Conservation (phyloP, 2,797 vertebrate genomes). For the Channa striata region DNA sequence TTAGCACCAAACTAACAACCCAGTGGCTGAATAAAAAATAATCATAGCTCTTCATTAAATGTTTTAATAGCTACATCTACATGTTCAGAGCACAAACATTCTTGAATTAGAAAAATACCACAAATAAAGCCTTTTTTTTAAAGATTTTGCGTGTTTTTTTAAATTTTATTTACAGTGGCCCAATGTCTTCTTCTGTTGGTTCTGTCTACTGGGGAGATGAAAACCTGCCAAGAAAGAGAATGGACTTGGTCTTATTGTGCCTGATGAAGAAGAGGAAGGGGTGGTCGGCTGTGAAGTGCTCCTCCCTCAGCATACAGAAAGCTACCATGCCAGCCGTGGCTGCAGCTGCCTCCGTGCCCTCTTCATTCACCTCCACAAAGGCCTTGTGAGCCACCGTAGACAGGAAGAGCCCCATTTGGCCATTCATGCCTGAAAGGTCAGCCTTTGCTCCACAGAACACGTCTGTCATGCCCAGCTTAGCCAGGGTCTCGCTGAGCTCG, state of each 20-base stretch:
- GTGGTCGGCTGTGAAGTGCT: constrained; percentile 89
- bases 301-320: constrained; percentile 76
- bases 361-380: constrained; percentile 95
- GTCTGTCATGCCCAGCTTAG: constrained; percentile 85
- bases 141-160: background rate
- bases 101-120: constrained; percentile 4
- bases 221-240: constrained; percentile 91
- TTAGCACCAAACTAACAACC: background rate
- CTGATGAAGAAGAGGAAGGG: constrained; percentile 95
- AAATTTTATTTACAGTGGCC: background rate
- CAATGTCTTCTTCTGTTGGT: constrained; percentile 4
- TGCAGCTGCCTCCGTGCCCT: constrained; percentile 93
- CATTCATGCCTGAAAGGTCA: constrained; percentile 92
- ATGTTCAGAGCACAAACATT: constrained; percentile 19
- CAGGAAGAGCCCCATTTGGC: constrained; percentile 84
- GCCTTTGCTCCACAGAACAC: constrained; percentile 85
- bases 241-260: constrained; percentile 86
- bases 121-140: constrained; percentile 10
- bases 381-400: constrained; percentile 92
- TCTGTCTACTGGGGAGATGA: constrained; percentile 82
- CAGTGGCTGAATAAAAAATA: background rate
- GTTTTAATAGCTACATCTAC: background rate
- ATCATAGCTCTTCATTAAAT: background rate
- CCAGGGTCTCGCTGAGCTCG: constrained; percentile 82
- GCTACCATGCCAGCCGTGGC: constrained; percentile 84